Conservation (phyloP, 2,888 invertebrate species). For the Spilosoma lubricipeda region DNA sequence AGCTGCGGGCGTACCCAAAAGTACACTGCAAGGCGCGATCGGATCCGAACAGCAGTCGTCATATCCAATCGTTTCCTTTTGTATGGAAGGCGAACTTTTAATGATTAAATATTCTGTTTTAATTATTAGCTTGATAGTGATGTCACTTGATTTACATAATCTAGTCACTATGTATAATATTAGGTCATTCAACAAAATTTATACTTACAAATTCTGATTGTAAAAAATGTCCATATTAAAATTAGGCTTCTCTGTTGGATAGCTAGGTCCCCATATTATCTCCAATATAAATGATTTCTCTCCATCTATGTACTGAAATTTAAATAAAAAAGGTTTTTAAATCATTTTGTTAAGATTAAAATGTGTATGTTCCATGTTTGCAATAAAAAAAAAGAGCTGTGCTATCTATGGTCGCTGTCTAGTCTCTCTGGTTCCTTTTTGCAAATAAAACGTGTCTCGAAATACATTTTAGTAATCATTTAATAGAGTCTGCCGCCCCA, state of each 20-base stretch:
- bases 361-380: too few species aligned
- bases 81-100: neutral
- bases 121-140: neutral
- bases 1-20: too few species aligned
- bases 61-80: too few species aligned
- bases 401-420: too few species aligned
- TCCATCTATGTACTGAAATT: constrained; percentile 91
- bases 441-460: too few species aligned
- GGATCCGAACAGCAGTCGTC: too few species aligned
- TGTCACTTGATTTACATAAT: neutral
- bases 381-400: too few species aligned
- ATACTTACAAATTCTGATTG: constrained; percentile 95
- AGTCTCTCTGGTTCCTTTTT: too few species aligned
- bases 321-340: constrained; percentile 8
- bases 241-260: constrained; percentile 93
- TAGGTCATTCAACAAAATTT: neutral
- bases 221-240: constrained; percentile 97
- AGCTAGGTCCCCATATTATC: constrained; percentile 94
- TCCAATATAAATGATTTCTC: constrained; percentile 95
- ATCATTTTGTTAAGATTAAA: too few species aligned
- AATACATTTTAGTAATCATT: too few species aligned
- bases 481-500: too few species aligned
- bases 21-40: too few species aligned
- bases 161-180: neutral
- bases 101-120: neutral